Evolutionary conservation across 2,888 invertebrate species (phyloP), one percentile per base, ranked within the genome.

Genomic region (Clusia tigrina): DNA sequence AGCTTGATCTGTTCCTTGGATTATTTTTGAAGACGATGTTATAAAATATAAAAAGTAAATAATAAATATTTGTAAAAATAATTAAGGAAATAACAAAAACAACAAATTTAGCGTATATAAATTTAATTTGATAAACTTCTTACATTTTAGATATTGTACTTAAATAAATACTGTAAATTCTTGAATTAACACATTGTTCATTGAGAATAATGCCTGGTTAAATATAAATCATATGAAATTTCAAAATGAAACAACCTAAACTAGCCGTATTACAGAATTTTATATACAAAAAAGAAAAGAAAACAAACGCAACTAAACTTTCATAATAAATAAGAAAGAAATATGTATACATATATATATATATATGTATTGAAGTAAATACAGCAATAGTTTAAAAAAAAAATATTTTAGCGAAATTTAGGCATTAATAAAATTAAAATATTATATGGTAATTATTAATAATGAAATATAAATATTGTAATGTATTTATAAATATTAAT

Each of bases 401-500:
- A 62, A 65, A 48, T 60, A 66, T 60, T 60, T 58, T 58, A 55
- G 54, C 57, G 54, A 57, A 64, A 42, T 51, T 32, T 54, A 60
- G 62, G 48, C 25, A 63, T 60, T 48, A 57, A 61, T 62, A 53
- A 67, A 67, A 64, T 61, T 67, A 61, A 67, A 48, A 56, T 60
- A 38, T 54, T 55, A 58, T 55, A 48, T 48, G 48, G 48, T 48
- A 48, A 48, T 48, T 48, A 48, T 20, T 48, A 48, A 20, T 18
- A 55, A 52, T 18, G 54, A 53, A 59, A 38, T 46, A 64, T 42
- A 69, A 69, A 58, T 67, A 74, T 73, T 73, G 76, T 74, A 78
- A 72, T 75, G 75, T 77, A 78, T 78, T 74, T 78, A 78, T 74
- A 74, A 74, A 77, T 71, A 75, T 69, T 68, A 78, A 72, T 73